Conservation (phyloP, 1,140 invertebrate genomes). For the Drosophila setifemur region DNA sequence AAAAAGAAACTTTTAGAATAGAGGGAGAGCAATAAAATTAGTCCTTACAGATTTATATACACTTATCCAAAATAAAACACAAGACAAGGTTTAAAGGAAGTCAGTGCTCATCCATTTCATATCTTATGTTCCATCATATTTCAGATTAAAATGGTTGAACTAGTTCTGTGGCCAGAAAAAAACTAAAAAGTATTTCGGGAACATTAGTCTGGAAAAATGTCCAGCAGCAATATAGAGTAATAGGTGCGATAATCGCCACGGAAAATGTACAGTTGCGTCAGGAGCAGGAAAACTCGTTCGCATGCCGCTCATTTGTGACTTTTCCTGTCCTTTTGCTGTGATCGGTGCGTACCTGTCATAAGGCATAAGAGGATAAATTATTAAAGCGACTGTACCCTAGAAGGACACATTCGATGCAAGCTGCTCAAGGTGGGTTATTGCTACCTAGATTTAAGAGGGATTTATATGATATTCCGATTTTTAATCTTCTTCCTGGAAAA, state of each 20-base stretch:
- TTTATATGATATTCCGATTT: not conserved
- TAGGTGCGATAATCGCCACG: not conserved
- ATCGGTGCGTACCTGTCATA: slow-evolving; percentile 33
- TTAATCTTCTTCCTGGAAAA: no score
- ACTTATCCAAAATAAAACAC: slow-evolving; percentile 17
- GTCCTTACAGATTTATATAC: slow-evolving; percentile 26
- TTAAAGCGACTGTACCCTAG: slow-evolving; percentile 31
- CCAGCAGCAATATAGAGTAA: not conserved
- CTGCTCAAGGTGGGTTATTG: not conserved
- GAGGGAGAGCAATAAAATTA: slow-evolving; percentile 23
- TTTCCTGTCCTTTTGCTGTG: slow-evolving; percentile 23
- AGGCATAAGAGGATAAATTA: no score
- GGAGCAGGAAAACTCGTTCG: not conserved
- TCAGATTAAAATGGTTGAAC: not conserved
- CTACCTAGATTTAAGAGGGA: not conserved
- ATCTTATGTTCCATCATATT: not conserved
- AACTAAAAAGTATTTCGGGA: no score
- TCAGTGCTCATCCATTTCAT: not conserved
- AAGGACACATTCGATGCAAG: slow-evolving; percentile 1
- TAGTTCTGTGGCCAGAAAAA: no score
- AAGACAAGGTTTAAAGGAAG: slow-evolving; percentile 2
- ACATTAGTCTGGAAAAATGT: no score
- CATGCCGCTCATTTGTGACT: slow-evolving; percentile 4
- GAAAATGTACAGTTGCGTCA: slow-evolving; percentile 8
- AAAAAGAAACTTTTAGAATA: slow-evolving; percentile 84